Evolutionary conservation across 2,888 invertebrate genomes (phyloP), one percentile per base, ranked within the genome.

Genomic region (Camptogramma bilineatum): DNA sequence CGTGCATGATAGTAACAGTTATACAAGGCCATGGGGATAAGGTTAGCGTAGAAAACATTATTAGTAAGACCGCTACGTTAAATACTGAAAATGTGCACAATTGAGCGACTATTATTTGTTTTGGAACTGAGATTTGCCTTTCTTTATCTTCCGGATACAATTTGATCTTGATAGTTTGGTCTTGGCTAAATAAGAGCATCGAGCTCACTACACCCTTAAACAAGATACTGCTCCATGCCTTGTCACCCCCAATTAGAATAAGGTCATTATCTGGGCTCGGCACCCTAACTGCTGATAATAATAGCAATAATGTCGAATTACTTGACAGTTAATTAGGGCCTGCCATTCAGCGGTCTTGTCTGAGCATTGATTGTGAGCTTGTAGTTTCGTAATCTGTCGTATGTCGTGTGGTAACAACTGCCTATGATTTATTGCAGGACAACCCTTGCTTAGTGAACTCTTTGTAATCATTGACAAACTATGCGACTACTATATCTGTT

Each of bases 261-360:
- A 64, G 46, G 54, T 66, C 52, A 65, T 64, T 61, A 50, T 42
- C 28, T 57, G 57, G 75, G 75, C 76, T 73, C 67, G 55, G 69
- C 77, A 77, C 74, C 71, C 47, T 64, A 75, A 76, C 75, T 76
- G 77, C 74, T 74, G 78, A 77, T 75, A 74, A 77, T 73, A 80
- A 78, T 73, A 72, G 83, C 81, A 82, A 84, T 88, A 86, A 84
- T 80, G 83, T 88, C 84, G 86, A 87, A 87, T 90, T 87, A 87
- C 82, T 83, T 84, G 90, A 89, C 90, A 91, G 86, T 87, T 91
- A 91, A 92, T 93, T 93, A 91, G 90, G 81, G 83, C 75, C 86
- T 86, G 90, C 87, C 88, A 86, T 85, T 87, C 83, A 81, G 79
- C 71, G 73, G 79, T 77, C 82, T 83, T 83, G 86, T 86, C 80